Percentiles rank a stretch among this genome's conserved stretches.
Conservation (phyloP, 2,113 vertebrate species). For the human region DNA sequence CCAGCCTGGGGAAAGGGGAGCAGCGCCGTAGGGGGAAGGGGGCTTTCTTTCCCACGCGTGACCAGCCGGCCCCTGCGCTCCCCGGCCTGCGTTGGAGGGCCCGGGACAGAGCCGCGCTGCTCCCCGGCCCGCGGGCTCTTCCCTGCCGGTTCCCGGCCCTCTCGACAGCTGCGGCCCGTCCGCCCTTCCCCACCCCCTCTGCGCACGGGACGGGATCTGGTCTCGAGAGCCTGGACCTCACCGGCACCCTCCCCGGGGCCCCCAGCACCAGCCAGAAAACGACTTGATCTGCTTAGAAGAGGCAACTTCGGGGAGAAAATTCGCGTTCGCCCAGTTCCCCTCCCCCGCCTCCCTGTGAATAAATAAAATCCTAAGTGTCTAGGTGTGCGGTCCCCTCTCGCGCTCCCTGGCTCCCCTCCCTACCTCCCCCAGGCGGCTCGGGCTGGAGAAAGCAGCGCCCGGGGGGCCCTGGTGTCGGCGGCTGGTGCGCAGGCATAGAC, state of each 20-base stretch:
- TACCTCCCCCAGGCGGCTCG: conserved; percentile 73
- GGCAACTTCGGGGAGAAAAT: conserved; percentile 61
- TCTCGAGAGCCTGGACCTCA: neutral
- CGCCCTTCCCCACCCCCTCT: neutral
- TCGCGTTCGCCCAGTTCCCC: neutral
- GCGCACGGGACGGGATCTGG: neutral
- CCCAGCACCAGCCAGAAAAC: conserved; percentile 23
- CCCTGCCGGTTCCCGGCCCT: neutral
- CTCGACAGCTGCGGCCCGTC: conserved; percentile 25
- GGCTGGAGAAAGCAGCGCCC: conserved; percentile 60
- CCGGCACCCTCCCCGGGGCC: conserved; percentile 2
- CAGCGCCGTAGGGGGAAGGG: neutral
- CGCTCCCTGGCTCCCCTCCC: conserved; percentile 57
- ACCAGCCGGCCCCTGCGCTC: neutral
- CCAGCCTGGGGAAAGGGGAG: neutral
- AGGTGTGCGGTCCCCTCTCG: conserved; percentile 71
- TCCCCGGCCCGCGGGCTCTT: neutral
- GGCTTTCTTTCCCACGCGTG: conserved; percentile 59
- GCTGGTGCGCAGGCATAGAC: conserved; percentile 48
- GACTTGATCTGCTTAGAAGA: conserved; percentile 62
- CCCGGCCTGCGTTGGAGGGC: neutral
- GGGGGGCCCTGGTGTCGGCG: conserved; percentile 20
- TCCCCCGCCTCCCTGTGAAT: conserved; percentile 56
- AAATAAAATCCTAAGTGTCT: conserved; percentile 66
- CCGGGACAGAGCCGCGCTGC: neutral